These are phyloP conservation scores for Drosophila miranda DNA, from an alignment of 1,140 invertebrate species.

Conservation along the genomic window DNA sequence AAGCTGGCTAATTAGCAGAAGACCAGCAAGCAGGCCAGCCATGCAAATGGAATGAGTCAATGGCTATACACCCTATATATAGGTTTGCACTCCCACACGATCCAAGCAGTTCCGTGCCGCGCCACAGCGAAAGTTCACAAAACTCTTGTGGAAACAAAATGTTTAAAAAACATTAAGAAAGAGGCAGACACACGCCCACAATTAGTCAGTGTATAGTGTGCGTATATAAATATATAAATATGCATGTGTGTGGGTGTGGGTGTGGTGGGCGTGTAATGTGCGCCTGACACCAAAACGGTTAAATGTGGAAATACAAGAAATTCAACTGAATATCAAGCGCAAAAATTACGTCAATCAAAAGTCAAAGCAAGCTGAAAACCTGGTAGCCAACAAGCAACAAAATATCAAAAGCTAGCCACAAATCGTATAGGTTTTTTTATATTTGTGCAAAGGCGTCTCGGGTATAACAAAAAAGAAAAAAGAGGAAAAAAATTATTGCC, in stretches of 20 bases:
- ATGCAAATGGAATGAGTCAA: constrained; percentile 59
- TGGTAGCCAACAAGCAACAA: constrained; percentile 55
- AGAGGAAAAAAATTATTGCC: constrained; percentile 49
- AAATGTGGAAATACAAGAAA: constrained; percentile 80
- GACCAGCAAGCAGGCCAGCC: constrained; percentile 44
- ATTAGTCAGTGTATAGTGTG: constrained; percentile 27
- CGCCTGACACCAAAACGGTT: constrained; percentile 78
- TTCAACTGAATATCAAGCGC: constrained; percentile 79
- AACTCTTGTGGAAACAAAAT: constrained; percentile 62
- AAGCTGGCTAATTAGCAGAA: constrained; percentile 62
- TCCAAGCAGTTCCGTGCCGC: constrained; percentile 36
- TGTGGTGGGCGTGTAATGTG: constrained; percentile 70
- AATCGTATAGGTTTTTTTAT: constrained; percentile 42
- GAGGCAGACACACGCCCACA: constrained; percentile 51
- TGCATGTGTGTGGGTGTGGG: constrained; percentile 28
- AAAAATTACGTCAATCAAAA: constrained; percentile 80
- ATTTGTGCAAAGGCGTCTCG: constrained; percentile 70
- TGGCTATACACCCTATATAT: constrained; percentile 29
- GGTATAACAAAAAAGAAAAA: constrained; percentile 44
- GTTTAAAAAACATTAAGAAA: constrained; percentile 33
- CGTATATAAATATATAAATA: constrained; percentile 1
- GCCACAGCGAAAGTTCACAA: constrained; percentile 67
- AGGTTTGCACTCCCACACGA: constrained; percentile 40
- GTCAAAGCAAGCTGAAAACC: constrained; percentile 62
- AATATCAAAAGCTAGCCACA: constrained; percentile 65